Percentiles rank a stretch among this genome's conserved stretches.
Evolutionary conservation across 2,113 vertebrate genomes (phyloP).

Genomic region (Laticauda laticaudata): DNA sequence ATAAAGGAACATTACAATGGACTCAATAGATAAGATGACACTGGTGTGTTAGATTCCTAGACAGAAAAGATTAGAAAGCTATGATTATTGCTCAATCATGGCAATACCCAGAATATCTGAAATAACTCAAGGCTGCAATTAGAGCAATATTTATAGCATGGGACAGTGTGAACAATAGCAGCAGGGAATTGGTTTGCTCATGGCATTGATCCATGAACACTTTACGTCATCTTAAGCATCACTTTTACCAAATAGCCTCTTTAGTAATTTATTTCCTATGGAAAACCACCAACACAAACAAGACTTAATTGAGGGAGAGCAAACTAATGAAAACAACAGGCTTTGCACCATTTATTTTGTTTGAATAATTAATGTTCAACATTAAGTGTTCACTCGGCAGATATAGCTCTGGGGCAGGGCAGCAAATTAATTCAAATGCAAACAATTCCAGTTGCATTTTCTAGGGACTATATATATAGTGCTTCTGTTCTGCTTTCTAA

Average conservation of each 20-base stretch:
- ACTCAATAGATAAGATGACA: not conserved
- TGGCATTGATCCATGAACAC: slow-evolving; percentile 17
- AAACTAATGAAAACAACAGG: slow-evolving; percentile 41
- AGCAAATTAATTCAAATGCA: slow-evolving; percentile 62
- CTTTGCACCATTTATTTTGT: slow-evolving; percentile 56
- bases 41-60: slow-evolving; percentile 10
- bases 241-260: slow-evolving; percentile 28
- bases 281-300: slow-evolving; percentile 38
- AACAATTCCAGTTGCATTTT: slow-evolving; percentile 60
- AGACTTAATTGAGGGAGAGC: slow-evolving; percentile 48
- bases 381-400: slow-evolving; percentile 60
- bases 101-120: slow-evolving; percentile 29
- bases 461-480: slow-evolving; percentile 14
- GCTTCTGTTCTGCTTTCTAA: slow-evolving; percentile 59
- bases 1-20: slow-evolving; percentile 10
- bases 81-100: slow-evolving; percentile 25
- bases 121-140: slow-evolving; percentile 32
- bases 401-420: slow-evolving; percentile 34
- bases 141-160: slow-evolving; percentile 32
- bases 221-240: slow-evolving; percentile 49
- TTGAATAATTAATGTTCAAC: slow-evolving; percentile 62
- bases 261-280: slow-evolving; percentile 50
- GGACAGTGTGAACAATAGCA: slow-evolving; percentile 31
- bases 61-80: slow-evolving; percentile 18
- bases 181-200: slow-evolving; percentile 32